These are phyloP conservation scores for Piprites chloris DNA, from an alignment of 2,113 vertebrate genomes.

Conservation along the genomic window DNA sequence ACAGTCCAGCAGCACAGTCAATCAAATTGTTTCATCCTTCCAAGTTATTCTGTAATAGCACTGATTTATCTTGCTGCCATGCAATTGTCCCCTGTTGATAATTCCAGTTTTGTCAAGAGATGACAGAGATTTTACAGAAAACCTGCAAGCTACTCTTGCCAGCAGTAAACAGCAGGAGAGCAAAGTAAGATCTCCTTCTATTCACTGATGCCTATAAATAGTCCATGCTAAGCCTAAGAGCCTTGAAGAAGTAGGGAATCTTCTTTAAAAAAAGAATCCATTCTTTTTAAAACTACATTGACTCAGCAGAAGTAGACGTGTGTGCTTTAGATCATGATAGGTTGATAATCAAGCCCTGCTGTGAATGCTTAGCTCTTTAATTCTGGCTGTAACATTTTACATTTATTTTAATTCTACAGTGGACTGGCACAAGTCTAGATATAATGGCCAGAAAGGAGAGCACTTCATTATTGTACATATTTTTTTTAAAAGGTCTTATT, in stretches of 20 bases:
- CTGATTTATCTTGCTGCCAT: background rate
- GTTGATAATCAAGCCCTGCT: background rate
- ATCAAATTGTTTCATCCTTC: conserved; percentile 2
- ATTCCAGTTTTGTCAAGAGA: conserved; percentile 21
- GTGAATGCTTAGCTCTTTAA: background rate
- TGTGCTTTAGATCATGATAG: background rate
- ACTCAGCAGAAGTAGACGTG: background rate
- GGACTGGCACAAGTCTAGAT: background rate
- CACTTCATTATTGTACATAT: background rate
- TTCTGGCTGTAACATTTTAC: background rate
- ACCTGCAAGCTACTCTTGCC: background rate
- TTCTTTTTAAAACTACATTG: background rate
- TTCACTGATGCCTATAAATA: conserved; percentile 33
- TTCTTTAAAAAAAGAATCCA: background rate
- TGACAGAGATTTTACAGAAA: conserved; percentile 31
- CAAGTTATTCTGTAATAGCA: background rate
- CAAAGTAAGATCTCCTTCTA: background rate
- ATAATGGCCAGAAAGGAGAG: background rate
- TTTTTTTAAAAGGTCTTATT: background rate
- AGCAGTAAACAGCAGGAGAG: background rate
- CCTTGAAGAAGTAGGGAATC: background rate
- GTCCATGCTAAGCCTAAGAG: background rate
- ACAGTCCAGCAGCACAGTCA: conserved; percentile 25
- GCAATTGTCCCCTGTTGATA: conserved; percentile 28
- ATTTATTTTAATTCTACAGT: background rate